Evolutionary conservation across 1,140 invertebrate species (phyloP).

Genomic region (Marisa cornuarietis): DNA sequence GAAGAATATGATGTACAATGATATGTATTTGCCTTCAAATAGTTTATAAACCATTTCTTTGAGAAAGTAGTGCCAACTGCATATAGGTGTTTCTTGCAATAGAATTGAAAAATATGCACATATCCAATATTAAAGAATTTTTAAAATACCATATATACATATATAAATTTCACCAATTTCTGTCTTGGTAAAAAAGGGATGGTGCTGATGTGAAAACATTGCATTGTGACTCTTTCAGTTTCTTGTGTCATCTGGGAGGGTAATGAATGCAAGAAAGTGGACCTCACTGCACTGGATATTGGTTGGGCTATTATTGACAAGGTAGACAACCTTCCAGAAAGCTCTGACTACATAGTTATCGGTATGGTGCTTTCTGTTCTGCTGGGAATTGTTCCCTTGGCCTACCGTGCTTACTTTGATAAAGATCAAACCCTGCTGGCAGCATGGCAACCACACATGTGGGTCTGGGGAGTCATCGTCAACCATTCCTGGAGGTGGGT

Average conservation of each 20-base stretch:
- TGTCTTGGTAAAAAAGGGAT: background rate
- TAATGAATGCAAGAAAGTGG: constrained; percentile 90
- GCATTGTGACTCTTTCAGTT: constrained; percentile 42
- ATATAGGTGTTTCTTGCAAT: too few species aligned
- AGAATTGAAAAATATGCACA: too few species aligned
- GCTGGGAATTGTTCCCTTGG: constrained; percentile 50
- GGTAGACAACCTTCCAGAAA: constrained; percentile 85
- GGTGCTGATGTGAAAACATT: background rate
- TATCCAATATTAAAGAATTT: too few species aligned
- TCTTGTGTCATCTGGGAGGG: constrained; percentile 95
- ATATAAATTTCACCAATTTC: too few species aligned
- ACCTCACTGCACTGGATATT: constrained; percentile 92
- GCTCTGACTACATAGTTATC: constrained; percentile 79
- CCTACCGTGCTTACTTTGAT: constrained; percentile 55
- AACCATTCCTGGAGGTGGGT: background rate
- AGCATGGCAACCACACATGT: background rate
- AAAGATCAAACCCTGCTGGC: constrained; percentile 35
- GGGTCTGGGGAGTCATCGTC: background rate
- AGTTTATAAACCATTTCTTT: too few species aligned
- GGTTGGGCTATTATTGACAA: constrained; percentile 89
- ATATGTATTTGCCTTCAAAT: too few species aligned
- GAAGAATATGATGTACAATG: too few species aligned
- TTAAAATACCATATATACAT: too few species aligned
- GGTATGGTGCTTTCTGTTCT: constrained; percentile 53
- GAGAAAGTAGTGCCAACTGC: too few species aligned